Base-by-base conservation (phyloP, 2,888 invertebrate species). In the Oscheius onirici region DNA sequence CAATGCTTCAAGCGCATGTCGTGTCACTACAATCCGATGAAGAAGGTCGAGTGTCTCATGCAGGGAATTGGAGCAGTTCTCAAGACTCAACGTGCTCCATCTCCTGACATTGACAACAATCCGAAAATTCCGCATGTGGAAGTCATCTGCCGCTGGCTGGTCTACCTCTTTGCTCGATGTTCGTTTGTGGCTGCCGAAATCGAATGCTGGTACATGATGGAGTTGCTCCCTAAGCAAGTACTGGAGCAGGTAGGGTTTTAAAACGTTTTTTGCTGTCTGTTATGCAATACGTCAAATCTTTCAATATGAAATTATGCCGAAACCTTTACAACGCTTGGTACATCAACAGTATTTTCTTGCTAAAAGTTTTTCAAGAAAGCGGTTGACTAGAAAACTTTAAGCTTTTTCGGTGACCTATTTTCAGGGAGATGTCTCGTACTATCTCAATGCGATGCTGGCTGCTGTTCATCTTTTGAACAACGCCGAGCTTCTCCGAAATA, bases 141-240 rank as follows among this genome's bases (percentile, higher is more conserved):
- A 87, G 92, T 96, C 77, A 91, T 97, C 34, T 34, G 34, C 69
- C 95, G 95, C 0, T 92, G 95, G 70, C 91, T 97, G 60, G 94
- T 95, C 69, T 95, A 94, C 92, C 93, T 95, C 11, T 91, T 97
- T 79, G 94, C 95, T 0, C 93, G 94, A 76, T 93, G 94, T 81
- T 93, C 93, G 43, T 92, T 95, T 84, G 93, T 95, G 8, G 93
- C 94, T 40, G 95, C 95, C 0, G 96, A 97, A 89, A 92, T 96
- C 71, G 96, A 97, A 88, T 95, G 95, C 0, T 95, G 95, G 88
- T 93, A 95, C 88, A 97, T 97, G 95, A 95, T 95, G 91, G 95
- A 90, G 26, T 90, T 97, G 46, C 90, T 97, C 43, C 96, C 96
- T 72, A 94, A 94, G 0, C 94, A 95, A 0, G 89, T 96, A 11